Evolutionary conservation across 2,113 vertebrate species (phyloP).

Genomic region (Chlamydotis undulata): DNA sequence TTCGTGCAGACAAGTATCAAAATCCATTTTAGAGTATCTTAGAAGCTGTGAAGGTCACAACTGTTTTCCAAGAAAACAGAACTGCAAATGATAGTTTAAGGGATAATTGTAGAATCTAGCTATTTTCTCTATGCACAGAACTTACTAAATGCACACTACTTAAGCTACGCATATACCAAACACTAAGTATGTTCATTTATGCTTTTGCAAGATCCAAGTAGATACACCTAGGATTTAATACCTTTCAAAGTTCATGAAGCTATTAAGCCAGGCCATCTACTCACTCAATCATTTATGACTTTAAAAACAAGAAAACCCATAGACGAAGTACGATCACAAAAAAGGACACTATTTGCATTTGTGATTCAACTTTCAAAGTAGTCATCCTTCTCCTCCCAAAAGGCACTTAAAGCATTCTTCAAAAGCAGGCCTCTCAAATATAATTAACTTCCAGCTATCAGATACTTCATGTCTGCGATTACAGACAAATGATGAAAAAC

Average conservation of each 20-base stretch:
- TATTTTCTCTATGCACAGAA: not conserved
- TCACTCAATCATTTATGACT: not conserved
- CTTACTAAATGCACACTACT: not conserved
- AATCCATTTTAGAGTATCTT: not conserved
- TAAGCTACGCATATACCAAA: not conserved
- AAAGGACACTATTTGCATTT: not conserved
- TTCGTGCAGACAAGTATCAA: not conserved
- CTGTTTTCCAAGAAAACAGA: not conserved
- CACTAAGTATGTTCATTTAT: not conserved
- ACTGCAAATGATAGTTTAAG: not conserved
- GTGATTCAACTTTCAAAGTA: not conserved
- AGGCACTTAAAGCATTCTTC: not conserved
- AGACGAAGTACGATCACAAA: not conserved
- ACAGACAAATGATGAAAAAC: not conserved
- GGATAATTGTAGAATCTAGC: not conserved
- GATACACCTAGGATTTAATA: not conserved
- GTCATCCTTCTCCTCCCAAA: not conserved
- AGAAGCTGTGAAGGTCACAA: not conserved
- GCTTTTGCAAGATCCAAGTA: not conserved
- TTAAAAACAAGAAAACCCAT: not conserved
- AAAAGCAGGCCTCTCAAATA: not conserved
- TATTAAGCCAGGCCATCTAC: not conserved
- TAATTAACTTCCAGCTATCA: not conserved
- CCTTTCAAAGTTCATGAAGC: not conserved
- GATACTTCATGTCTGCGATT: not conserved